Evolutionary conservation across 2,113 vertebrate genomes (phyloP).

Genomic region (Paraplagusia blochii): DNA sequence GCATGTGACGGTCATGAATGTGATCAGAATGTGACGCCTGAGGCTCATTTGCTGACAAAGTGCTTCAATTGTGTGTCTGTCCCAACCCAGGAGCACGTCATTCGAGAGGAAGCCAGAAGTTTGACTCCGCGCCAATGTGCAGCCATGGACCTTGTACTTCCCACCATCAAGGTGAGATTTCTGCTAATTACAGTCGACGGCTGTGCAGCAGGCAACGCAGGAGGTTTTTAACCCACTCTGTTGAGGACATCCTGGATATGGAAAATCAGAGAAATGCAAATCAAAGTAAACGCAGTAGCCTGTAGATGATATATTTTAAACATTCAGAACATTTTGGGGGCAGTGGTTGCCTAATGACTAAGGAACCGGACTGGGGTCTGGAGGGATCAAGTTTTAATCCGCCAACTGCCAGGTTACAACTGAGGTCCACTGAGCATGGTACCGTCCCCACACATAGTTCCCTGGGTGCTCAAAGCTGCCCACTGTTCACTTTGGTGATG

Average conservation of each 20-base stretch:
- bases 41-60: not conserved
- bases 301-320: too few species aligned
- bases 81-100: conserved; percentile 86
- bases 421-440: too few species aligned
- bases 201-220: not conserved
- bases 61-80: conserved; percentile 15
- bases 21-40: conserved; percentile 2
- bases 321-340: too few species aligned
- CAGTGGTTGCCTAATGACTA: too few species aligned
- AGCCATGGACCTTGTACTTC: conserved; percentile 90
- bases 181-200: conserved; percentile 3
- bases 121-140: conserved; percentile 89
- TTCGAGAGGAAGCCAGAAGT: conserved; percentile 88
- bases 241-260: conserved; percentile 7
- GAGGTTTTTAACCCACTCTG: conserved; percentile 12
- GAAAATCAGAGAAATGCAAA: not conserved
- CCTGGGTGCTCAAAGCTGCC: too few species aligned
- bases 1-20: not conserved
- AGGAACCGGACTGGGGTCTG: too few species aligned
- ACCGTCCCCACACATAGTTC: too few species aligned
- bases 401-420: too few species aligned
- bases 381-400: too few species aligned
- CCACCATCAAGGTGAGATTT: conserved; percentile 89
- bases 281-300: too few species aligned
- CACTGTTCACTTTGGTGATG: too few species aligned